phyloP scores from a whole-genome alignment of 2,888 invertebrate species.

The Furcula furcula region DNA sequence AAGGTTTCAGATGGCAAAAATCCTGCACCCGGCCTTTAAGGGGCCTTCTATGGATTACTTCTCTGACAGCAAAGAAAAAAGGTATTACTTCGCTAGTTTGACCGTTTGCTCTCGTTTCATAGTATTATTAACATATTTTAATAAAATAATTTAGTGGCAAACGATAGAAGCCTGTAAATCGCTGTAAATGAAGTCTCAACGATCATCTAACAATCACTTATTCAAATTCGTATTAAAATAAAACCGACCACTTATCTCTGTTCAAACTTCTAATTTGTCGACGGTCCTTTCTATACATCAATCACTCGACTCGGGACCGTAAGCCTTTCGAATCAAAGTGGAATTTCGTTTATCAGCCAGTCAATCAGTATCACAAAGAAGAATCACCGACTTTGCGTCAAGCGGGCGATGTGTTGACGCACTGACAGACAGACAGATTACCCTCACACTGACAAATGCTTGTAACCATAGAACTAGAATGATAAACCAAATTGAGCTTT shows the following conservation, averaged over 20 bases:
- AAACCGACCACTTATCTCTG: constrained; percentile 31
- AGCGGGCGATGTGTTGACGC: constrained; percentile 56
- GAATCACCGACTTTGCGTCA: constrained; percentile 58
- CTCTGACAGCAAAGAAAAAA: no score
- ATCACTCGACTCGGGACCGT: constrained; percentile 53
- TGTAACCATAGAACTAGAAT: constrained; percentile 28
- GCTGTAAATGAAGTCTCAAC: constrained; percentile 6
- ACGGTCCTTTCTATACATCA: constrained; percentile 39
- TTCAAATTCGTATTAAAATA: constrained; percentile 29
- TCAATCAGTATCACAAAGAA: constrained; percentile 68
- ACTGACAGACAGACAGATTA: constrained; percentile 69
- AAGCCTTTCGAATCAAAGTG: constrained; percentile 51
- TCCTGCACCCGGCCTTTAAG: no score
- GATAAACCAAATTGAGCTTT: constrained; percentile 34
- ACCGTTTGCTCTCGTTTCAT: no score
- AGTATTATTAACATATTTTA: no score
- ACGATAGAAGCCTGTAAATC: no score
- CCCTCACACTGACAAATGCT: constrained; percentile 61
- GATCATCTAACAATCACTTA: constrained; percentile 27
- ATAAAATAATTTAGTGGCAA: no score
- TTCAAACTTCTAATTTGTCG: constrained; percentile 42
- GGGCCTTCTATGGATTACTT: no score
- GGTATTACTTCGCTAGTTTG: no score
- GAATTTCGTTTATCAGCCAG: constrained; percentile 64
- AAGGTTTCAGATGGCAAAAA: no score